Percentiles rank a stretch among this genome's conserved stretches.
These are phyloP conservation scores for Vimba vimba DNA, from an alignment of 2,113 vertebrate species.

Conservation along the genomic window DNA sequence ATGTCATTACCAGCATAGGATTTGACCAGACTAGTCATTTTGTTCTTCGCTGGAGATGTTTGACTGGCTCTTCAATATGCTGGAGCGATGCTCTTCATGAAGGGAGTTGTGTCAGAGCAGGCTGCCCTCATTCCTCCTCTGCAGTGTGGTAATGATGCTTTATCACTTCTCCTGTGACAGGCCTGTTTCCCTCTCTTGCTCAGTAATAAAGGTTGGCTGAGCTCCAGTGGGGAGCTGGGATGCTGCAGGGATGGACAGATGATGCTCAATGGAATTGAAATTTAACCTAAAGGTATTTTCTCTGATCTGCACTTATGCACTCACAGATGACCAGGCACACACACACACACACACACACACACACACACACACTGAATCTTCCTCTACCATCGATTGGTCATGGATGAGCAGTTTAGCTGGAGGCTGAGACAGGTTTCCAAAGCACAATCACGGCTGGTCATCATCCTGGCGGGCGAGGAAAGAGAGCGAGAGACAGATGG, in stretches of 20 bases:
- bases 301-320: conserved; percentile 52
- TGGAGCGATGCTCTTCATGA: conserved; percentile 21
- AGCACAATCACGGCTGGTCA: conserved; percentile 55
- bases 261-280: conserved; percentile 40
- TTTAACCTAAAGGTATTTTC: conserved; percentile 43
- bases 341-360: background rate
- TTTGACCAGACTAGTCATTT: conserved; percentile 37
- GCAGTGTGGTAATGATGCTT: conserved; percentile 49
- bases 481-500: conserved; percentile 18
- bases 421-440: conserved; percentile 53
- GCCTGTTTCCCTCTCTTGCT: conserved; percentile 5
- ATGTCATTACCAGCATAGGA: conserved; percentile 22
- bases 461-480: background rate
- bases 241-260: conserved; percentile 39
- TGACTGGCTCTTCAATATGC: conserved; percentile 40
- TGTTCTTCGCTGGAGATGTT: conserved; percentile 34
- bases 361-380: background rate
- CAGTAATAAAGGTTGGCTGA: conserved; percentile 48
- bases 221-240: conserved; percentile 7
- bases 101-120: conserved; percentile 34
- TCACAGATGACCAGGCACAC: conserved; percentile 21
- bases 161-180: conserved; percentile 40
- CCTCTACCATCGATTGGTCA: conserved; percentile 50
- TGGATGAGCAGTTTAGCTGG: conserved; percentile 48
- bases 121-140: conserved; percentile 13